Evolutionary conservation across 2,113 vertebrate genomes (phyloP), one percentile per base, ranked within the genome.

Genomic region (Calypte anna): DNA sequence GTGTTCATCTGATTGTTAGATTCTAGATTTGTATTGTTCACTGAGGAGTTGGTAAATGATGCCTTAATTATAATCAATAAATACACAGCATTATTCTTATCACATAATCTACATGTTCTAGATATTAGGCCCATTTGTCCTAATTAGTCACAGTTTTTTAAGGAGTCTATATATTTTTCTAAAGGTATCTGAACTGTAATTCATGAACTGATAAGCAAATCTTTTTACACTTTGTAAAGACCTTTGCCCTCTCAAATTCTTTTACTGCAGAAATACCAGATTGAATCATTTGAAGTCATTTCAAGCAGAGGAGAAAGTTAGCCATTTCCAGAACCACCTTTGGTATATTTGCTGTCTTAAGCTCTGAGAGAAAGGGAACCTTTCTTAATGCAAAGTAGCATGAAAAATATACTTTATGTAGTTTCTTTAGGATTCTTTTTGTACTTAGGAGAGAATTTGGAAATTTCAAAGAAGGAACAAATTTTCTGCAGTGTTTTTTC

Each of bases 121-220:
- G 54, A 81, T 78, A 25, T 68, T 36, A 88, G 59, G n/a, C 31
- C 57, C 86, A 96, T 98, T 98, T 98, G 94, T 98, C 93, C 91
- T 96, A 87, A 97, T 98, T 98, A 97, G 66, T 90, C 82, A 80
- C 44, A 93, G 84, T 77, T 91, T 89, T 94, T 96, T 89, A 96
- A 97, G 90, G 20, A 83, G 23, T 6, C 15, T 95, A 75, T 83
- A 9, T 70, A 77, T 97, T 97, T 98, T 97, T 97, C 90, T 94
- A 97, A 93, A 57, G 94, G 88, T 83, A 89, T 90, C n/a, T 87
- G 48, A 12, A 82, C 22, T 78, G 19, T 95, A 95, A 97, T 96
- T 98, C 93, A 91, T 94, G 95, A 96, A 73, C 57, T 80, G 51
- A 82, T 93, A 96, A 88, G 50, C 5, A 84, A 95, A 94, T 82